These are phyloP conservation scores for Tachina lurida DNA, from an alignment of 2,888 invertebrate species.

Conservation along the genomic window DNA sequence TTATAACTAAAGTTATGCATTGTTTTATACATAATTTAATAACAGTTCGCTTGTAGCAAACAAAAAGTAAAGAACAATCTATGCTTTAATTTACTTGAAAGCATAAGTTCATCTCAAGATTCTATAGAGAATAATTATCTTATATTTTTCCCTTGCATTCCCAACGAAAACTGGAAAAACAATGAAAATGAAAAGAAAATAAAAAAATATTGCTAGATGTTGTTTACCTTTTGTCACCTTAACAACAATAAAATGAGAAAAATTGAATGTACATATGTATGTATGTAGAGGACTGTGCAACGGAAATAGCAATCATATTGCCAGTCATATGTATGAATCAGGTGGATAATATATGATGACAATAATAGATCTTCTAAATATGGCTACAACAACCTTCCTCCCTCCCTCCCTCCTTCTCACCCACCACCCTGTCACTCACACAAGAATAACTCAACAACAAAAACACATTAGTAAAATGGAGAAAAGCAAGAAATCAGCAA, in stretches of 20 bases:
- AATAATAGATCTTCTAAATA: constrained; percentile 62
- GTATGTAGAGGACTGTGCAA: neutral
- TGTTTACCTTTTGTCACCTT: constrained; percentile 56
- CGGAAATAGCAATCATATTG: constrained; percentile 67
- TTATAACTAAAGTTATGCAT: too few species aligned
- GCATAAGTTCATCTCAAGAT: constrained; percentile 21
- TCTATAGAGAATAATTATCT: constrained; percentile 10
- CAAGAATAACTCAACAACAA: neutral
- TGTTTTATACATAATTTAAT: too few species aligned
- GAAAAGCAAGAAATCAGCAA: constrained; percentile 10
- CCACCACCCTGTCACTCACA: neutral
- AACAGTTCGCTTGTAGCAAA: too few species aligned
- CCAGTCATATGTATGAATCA: constrained; percentile 43
- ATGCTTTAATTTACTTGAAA: constrained; percentile 48
- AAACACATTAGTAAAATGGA: constrained; percentile 1
- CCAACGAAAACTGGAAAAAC: constrained; percentile 18
- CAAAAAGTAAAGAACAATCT: neutral
- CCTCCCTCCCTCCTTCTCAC: neutral
- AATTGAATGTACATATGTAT: neutral
- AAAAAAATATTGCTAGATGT: constrained; percentile 40
- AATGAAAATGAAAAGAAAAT: neutral
- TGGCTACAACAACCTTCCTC: constrained; percentile 36
- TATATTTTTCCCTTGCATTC: constrained; percentile 14
- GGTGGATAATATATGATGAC: constrained; percentile 41
- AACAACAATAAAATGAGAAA: constrained; percentile 39